Conservation (phyloP, 2,113 vertebrate species). For the Calidris pygmaea region DNA sequence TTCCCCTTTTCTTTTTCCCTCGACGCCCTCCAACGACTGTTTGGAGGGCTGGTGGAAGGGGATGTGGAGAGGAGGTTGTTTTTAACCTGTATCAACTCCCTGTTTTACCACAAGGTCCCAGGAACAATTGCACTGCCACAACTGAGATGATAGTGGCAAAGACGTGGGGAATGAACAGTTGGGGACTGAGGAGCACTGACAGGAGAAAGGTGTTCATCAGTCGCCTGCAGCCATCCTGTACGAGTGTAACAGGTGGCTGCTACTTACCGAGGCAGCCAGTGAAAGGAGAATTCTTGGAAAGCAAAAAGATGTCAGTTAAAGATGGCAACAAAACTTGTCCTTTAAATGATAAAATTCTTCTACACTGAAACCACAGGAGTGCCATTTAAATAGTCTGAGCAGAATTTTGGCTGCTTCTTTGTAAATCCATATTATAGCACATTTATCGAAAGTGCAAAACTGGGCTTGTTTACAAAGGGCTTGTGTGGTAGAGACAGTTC, state of each 20-base stretch:
- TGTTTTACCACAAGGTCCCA: not conserved
- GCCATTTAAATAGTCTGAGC: not conserved
- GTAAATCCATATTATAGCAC: not conserved
- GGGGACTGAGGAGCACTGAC: not conserved
- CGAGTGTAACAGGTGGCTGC: not conserved
- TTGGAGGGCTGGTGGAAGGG: not conserved
- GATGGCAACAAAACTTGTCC: not conserved
- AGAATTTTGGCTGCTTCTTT: not conserved
- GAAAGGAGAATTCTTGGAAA: not conserved
- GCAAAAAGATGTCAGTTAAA: not conserved
- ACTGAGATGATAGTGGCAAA: not conserved
- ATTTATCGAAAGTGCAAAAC: not conserved
- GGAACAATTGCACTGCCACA: not conserved
- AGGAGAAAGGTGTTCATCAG: not conserved
- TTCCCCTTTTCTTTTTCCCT: not conserved
- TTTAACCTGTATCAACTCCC: not conserved
- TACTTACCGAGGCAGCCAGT: not conserved
- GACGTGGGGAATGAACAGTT: not conserved
- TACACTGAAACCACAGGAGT: not conserved
- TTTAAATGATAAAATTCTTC: not conserved
- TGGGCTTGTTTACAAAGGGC: not conserved
- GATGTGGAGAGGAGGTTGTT: not conserved
- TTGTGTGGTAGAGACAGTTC: not conserved
- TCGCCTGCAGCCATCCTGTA: not conserved
- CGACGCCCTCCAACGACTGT: not conserved